These are phyloP conservation scores for Anhinga anhinga DNA, from an alignment of 2,113 vertebrate genomes.

Conservation along the genomic window DNA sequence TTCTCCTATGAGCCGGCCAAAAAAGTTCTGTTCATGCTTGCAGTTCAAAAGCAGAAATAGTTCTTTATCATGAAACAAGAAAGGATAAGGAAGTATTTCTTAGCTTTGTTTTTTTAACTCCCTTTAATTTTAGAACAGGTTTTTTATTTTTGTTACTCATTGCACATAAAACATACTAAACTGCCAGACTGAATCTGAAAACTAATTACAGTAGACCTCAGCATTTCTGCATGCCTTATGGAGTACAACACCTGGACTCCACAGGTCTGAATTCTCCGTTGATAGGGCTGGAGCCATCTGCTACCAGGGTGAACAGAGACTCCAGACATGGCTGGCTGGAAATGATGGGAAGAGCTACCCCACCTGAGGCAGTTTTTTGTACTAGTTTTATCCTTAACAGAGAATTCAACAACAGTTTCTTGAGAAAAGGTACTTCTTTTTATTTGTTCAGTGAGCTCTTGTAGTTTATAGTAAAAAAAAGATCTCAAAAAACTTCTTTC, in stretches of 20 bases:
- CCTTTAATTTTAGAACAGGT: not conserved
- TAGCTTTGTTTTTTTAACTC: not conserved
- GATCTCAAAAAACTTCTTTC: not conserved
- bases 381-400: slow-evolving; percentile 6
- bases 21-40: not conserved
- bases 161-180: not conserved
- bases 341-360: not conserved
- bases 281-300: not conserved
- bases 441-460: slow-evolving; percentile 27
- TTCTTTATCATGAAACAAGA: not conserved
- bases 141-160: not conserved
- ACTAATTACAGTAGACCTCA: not conserved
- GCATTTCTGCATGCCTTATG: not conserved
- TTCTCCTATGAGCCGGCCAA: not conserved
- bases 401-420: not conserved
- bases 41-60: not conserved
- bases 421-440: slow-evolving; percentile 9
- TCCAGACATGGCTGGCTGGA: not conserved
- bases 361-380: not conserved
- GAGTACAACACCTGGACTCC: not conserved
- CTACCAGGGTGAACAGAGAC: not conserved
- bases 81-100: not conserved
- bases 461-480: not conserved
- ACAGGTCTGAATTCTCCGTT: not conserved
- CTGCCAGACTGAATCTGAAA: not conserved